Percentiles rank a stretch among this genome's conserved stretches.
These are phyloP conservation scores for Limnephilus marmoratus DNA, from an alignment of 2,888 invertebrate genomes.

Conservation along the genomic window DNA sequence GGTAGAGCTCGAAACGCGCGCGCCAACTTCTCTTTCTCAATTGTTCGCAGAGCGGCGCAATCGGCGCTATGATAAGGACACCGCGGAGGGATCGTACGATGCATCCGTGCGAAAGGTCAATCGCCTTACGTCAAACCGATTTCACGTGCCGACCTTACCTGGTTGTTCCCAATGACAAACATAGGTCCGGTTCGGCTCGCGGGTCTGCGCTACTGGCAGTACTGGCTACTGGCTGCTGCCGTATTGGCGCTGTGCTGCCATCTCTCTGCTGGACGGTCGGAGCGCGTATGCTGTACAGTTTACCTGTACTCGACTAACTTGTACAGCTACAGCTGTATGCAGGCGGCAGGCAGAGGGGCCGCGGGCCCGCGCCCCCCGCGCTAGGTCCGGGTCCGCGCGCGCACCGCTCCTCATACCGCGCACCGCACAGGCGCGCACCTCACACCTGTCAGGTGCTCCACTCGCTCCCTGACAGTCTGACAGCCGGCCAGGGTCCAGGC, in stretches of 20 bases:
- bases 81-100: constrained; percentile 44
- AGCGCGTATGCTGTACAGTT: not conserved
- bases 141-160: constrained; percentile 63
- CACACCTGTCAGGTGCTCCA: constrained; percentile 6
- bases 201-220: not conserved
- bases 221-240: not conserved
- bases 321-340: not conserved
- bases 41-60: not conserved
- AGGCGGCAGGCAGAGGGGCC: not conserved
- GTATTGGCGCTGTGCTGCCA: constrained; percentile 14
- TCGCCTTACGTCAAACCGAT: constrained; percentile 60
- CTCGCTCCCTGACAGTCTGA: constrained; percentile 12
- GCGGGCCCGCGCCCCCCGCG: not conserved
- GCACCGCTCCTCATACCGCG: constrained; percentile 13
- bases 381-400: constrained; percentile 58
- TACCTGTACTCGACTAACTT: not conserved
- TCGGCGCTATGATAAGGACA: constrained; percentile 25
- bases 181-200: constrained; percentile 58
- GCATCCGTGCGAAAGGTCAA: constrained; percentile 60
- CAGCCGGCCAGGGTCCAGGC: not conserved
- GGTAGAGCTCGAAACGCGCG: not conserved
- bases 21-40: not conserved
- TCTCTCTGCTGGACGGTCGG: constrained; percentile 18
- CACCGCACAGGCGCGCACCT: not conserved
- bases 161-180: constrained; percentile 58